These are phyloP conservation scores for Idaea straminata DNA, from an alignment of 2,888 invertebrate species.

Conservation along the genomic window DNA sequence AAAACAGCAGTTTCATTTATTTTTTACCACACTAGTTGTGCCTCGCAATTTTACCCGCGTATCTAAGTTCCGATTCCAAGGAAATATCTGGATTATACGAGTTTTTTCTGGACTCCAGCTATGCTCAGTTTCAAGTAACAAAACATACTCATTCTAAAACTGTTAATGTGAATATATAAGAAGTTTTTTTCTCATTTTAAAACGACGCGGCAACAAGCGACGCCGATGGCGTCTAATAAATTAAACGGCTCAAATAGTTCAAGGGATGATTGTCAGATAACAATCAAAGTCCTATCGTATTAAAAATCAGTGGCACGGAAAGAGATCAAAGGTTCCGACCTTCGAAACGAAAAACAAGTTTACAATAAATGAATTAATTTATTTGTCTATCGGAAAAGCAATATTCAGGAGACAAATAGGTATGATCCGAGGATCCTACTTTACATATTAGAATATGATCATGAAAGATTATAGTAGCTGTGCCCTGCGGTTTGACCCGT, in stretches of 20 bases:
- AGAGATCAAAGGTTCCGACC: conserved; percentile 23
- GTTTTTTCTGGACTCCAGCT: no score
- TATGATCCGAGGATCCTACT: not conserved
- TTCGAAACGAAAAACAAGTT: conserved; percentile 23
- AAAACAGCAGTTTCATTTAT: no score
- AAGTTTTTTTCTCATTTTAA: no score
- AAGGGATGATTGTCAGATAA: not conserved
- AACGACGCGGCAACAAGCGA: no score
- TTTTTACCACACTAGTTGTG: not conserved
- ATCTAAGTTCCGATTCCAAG: no score
- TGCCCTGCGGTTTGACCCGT: not conserved
- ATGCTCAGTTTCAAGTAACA: no score
- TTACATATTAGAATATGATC: not conserved
- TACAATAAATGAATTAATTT: conserved; percentile 18
- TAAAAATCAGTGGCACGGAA: conserved; percentile 23
- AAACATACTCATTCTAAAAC: no score
- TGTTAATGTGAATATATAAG: no score
- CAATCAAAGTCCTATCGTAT: conserved; percentile 14
- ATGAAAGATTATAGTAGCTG: not conserved
- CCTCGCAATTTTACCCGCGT: conserved; percentile 4
- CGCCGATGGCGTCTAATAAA: no score
- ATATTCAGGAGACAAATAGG: not conserved
- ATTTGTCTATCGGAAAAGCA: conserved; percentile 6
- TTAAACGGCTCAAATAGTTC: not conserved
- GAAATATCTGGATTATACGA: no score